Base-by-base conservation (phyloP, 2,888 invertebrate species). In the Hyles lineata region DNA sequence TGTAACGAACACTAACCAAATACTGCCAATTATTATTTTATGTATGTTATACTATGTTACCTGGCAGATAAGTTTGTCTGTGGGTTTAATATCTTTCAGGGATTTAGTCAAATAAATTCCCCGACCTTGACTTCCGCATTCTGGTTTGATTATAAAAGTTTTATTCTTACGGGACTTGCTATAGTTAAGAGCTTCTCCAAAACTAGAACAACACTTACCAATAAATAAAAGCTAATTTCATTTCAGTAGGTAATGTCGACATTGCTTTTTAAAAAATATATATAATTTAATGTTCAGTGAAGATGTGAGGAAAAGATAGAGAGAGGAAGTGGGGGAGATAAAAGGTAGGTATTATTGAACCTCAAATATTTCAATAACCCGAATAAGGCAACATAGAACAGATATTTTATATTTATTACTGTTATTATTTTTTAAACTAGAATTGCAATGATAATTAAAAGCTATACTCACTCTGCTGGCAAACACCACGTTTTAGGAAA, bases 401-500 rank as follows among this genome's bases (percentile, higher is more conserved):
- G 11, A 43, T 11, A 43, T 15, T 43, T 43, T 2, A 43, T 11
- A 43, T 15, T 43, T 43, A 43, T 15, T 11, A 11, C 1, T 11
- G 29, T 21, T 58, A 70, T 17, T 70, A 0, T 9, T n/a, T 58
- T 55, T 17, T n/a, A n/a, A 19, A 23, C 9, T 58, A 4, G 1
- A 35, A 71, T 1, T 29, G 59, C 2, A 23, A 15, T 43, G 1
- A 11, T 29, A 9, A 19, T 17, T 55, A 23, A 70, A 60, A 32
- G 21, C 4, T 74, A 71, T 60, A 95, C 96, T 96, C 93, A 97
- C 97, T 98, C 98, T 25, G 98, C 97, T 35, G 99, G 98, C 78
- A 99, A 95, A 89, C 98, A 98, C 98, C 98, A 99, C 11, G 98
- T 98, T 93, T 97, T 98, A 0, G 99, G 98, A 88, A 98, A 98